Evolutionary conservation across 92 coral and sea anemone species (phyloP), one percentile per base, ranked within the genome.

Genomic region (Plumapathes pennacea): DNA sequence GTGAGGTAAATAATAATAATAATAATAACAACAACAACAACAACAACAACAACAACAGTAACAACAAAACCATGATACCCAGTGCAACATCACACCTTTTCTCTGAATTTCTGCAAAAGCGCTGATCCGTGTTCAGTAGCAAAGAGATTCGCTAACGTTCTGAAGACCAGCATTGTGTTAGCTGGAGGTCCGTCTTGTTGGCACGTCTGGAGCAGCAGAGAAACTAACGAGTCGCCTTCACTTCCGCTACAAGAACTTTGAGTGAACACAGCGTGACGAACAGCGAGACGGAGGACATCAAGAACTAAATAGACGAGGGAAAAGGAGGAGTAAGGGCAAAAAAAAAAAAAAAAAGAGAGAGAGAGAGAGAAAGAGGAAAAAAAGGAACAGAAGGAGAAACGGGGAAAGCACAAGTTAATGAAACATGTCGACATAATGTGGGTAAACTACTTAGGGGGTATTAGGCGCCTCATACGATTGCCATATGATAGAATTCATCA

Each of bases 71-170:
- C 0, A 26, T 2, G 17, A 4, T 14, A 10, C 11, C 17, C n/a
- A 14, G 10, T 3, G 7, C 0, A 22, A 1, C 4, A 0, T 12
- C 44, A 64, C 48, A 90, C 97, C 88, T 82, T 81, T 57, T 88
- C 85, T 60, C 88, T 68, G 83, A 88, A 76, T 71, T 76, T 70
- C 25, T 76, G 59, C 60, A 85, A 60, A 2, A 85, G 62, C 26
- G 55, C 27, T 18, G 75, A 64, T 22, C 99, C 99, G 50, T 67
- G 76, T 18, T 62, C 56, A 9, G 86, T 76, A 26, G 62, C 39
- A 50, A 94, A 94, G 32, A 94, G 25, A 63, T 94, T 94, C 14
- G 99, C 67, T 12, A 94, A 59, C 15, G 84, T 88, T 55, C 99
- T 78, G 46, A 88, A 88, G 32, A 78, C 86, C 30, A 94, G 69